Conservation (phyloP, 2,888 invertebrate species). For the Brachyptera risi region DNA sequence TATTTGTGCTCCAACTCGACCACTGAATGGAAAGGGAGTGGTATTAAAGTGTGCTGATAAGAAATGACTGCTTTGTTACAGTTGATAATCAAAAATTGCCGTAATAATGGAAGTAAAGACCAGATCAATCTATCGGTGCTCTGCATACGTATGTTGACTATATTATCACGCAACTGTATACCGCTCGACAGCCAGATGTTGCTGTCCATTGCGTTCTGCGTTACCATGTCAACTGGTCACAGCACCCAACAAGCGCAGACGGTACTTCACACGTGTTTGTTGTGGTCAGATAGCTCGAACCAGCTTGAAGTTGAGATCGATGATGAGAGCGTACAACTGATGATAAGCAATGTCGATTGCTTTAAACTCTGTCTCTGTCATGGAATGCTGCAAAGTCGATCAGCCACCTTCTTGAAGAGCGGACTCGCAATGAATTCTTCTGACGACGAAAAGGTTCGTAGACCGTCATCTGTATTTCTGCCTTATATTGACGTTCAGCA, state of each 20-base stretch:
- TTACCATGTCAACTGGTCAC: neutral
- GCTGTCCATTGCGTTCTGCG: slow-evolving; percentile 25
- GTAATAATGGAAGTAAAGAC: neutral
- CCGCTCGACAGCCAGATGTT: slow-evolving; percentile 25
- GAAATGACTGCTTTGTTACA: slow-evolving; percentile 4
- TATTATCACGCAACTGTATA: slow-evolving; percentile 8
- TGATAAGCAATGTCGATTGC: slow-evolving; percentile 18
- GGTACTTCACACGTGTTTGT: slow-evolving; percentile 9
- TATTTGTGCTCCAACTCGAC: too few species aligned
- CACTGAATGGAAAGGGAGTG: too few species aligned
- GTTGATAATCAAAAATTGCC: slow-evolving; percentile 9
- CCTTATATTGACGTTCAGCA: too few species aligned
- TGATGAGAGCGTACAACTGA: neutral
- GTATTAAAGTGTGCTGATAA: too few species aligned
- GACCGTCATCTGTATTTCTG: too few species aligned
- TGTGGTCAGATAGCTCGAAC: neutral
- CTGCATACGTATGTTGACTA: neutral
- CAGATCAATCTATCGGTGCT: neutral
- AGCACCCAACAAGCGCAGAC: neutral
- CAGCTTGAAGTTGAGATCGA: neutral
- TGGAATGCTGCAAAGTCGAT: slow-evolving; percentile 25
- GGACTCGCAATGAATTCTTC: neutral
- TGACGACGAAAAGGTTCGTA: neutral
- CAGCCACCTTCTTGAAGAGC: neutral
- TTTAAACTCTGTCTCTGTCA: slow-evolving; percentile 26